Conservation (phyloP, 2,888 invertebrate genomes). For the Apotomis capreana region DNA sequence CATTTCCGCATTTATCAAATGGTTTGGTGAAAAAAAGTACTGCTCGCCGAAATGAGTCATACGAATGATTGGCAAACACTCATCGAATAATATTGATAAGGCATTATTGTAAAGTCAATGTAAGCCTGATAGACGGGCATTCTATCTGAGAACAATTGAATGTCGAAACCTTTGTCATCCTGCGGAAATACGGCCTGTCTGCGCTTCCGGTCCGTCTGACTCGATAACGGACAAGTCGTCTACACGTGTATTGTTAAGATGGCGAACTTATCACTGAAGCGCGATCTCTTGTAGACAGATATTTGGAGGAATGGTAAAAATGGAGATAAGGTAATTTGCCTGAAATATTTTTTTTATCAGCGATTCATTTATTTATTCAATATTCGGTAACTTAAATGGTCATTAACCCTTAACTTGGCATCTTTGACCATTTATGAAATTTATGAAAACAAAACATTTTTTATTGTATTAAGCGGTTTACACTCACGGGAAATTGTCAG, state of each 20-base stretch:
- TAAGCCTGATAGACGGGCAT: neutral
- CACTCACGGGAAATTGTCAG: too few relatives aligned
- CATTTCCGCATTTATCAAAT: too few relatives aligned
- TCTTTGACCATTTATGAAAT: too few relatives aligned
- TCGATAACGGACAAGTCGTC: slow-evolving; percentile 8
- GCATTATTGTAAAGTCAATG: neutral
- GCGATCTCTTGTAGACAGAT: neutral
- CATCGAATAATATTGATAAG: slow-evolving; percentile 11
- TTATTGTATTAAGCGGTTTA: too few relatives aligned
- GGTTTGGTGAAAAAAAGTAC: too few relatives aligned
- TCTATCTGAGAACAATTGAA: slow-evolving; percentile 12
- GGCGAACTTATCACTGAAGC: neutral
- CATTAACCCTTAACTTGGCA: too few relatives aligned
- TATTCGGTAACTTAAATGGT: too few relatives aligned
- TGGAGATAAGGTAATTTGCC: too few relatives aligned
- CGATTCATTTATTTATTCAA: too few relatives aligned
- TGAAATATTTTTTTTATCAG: too few relatives aligned
- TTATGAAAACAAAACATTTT: too few relatives aligned
- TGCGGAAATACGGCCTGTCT: slow-evolving; percentile 9
- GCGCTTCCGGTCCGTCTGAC: slow-evolving; percentile 15
- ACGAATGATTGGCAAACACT: neutral
- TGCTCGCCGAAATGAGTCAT: neutral
- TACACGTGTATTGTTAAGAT: neutral
- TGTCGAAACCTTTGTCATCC: slow-evolving; percentile 1
- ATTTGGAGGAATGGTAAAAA: neutral